phyloP scores from a whole-genome alignment of 2,888 invertebrate genomes.

The Temnothorax unifasciatus region DNA sequence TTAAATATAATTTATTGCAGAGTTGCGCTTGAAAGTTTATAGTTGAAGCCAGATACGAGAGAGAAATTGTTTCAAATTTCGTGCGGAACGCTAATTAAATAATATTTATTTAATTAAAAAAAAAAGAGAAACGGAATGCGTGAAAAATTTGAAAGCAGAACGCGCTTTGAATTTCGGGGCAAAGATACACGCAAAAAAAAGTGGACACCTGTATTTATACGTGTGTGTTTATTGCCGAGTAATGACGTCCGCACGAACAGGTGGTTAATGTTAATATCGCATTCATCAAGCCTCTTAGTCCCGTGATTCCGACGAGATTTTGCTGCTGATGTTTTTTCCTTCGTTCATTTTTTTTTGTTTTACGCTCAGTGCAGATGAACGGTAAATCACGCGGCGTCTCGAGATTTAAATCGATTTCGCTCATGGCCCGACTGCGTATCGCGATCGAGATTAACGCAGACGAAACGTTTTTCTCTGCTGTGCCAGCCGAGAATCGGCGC shows the following conservation, averaged over 20 bases:
- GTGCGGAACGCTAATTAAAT: neutral
- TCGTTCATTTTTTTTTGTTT: neutral
- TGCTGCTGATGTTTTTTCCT: neutral
- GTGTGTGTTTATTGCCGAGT: constrained; percentile 13
- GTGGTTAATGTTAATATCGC: constrained; percentile 29
- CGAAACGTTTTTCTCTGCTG: constrained; percentile 3
- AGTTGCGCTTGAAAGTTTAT: neutral
- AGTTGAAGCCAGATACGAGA: neutral
- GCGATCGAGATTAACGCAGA: constrained; percentile 27
- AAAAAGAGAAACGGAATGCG: neutral
- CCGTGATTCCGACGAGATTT: constrained; percentile 8
- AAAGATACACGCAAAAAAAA: neutral
- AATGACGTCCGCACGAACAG: neutral
- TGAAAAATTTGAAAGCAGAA: neutral
- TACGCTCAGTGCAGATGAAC: constrained; percentile 30
- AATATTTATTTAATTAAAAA: neutral
- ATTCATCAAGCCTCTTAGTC: neutral
- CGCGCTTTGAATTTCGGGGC: neutral
- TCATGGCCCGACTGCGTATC: constrained; percentile 34
- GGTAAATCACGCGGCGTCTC: constrained; percentile 34
- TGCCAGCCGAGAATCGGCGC: neutral
- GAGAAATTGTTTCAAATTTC: neutral
- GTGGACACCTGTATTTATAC: neutral
- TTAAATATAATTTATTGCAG: neutral
- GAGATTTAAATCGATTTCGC: constrained; percentile 44